Base-by-base conservation (phyloP, 2,888 invertebrate genomes). In the Eumerus sabulonum region DNA sequence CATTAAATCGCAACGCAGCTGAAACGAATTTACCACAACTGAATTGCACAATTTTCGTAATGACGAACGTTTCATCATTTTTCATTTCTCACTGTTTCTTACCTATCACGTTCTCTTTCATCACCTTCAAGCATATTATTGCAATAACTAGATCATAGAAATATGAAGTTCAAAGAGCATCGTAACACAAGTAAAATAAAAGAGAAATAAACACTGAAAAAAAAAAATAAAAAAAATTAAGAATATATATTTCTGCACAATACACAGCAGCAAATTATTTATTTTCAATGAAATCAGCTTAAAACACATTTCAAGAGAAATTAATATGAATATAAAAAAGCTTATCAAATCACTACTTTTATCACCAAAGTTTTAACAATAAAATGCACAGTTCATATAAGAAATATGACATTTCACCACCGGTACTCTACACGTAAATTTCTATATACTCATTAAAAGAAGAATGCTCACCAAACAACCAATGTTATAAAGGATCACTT, bases 51-150 rank as follows among this genome's bases (percentile, higher is more conserved):
- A 79, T 79, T 74, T 68, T 70, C 74, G 79, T 74, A 79, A 74
- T 60, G 59, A 72, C 47, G 54, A 64, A 63, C 45, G 63, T 70
- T 59, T 79, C 79, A 73, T 54, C 79, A 79, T 79, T 79, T 79
- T 79, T 79, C 54, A 68, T 79, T 70, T 70, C 74, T 74, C 68
- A 74, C 74, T 68, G 64, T 70, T 74, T 74, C 71, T 74, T 70
- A n/a, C 63, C 73, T 74, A 74, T 68, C 63, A 74, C 56, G 70
- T 70, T 74, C 67, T 27, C 27, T 70, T 74, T 79, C 79, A 79
- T 70, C 74, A 79, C 74, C 70, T 79, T 79, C 79, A 74, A 79
- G 74, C 79, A 79, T 79, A 53, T 7, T 62, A 74, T 27, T 27
- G 27, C 27, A 27, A 27, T 27, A 27, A 27, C 2, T 27, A 27